Conservation (phyloP, 2,113 vertebrate species). For the Lagopus muta region DNA sequence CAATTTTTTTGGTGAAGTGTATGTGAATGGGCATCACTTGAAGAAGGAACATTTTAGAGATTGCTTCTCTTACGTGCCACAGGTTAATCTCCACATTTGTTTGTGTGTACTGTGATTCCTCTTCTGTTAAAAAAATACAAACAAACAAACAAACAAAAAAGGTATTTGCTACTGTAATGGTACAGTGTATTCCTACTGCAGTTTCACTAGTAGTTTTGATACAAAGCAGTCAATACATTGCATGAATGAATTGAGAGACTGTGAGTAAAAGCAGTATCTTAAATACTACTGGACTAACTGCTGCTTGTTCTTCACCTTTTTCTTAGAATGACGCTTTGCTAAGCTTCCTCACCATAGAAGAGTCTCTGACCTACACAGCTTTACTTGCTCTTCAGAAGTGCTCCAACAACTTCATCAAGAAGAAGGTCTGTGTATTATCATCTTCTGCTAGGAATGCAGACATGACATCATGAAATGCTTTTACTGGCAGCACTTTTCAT, state of each 20-base stretch:
- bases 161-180: background rate
- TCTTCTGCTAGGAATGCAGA: background rate
- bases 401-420: slow-evolving; percentile 76
- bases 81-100: slow-evolving; percentile 78
- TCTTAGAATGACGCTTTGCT: slow-evolving; percentile 88
- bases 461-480: background rate
- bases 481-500: background rate
- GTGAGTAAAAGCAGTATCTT: background rate
- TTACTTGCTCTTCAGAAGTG: slow-evolving; percentile 83
- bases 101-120: background rate
- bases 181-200: background rate
- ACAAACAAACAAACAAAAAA: background rate
- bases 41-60: slow-evolving; percentile 89
- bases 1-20: slow-evolving; percentile 85
- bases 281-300: background rate
- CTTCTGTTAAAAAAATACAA: background rate
- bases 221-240: background rate
- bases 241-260: background rate
- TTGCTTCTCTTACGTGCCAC: slow-evolving; percentile 94
- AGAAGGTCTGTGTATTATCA: slow-evolving; percentile 80
- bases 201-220: background rate
- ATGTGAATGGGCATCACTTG: slow-evolving; percentile 85
- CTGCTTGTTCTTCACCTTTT: background rate
- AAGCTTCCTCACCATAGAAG: slow-evolving; percentile 89
- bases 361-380: slow-evolving; percentile 90